A percentile compares a stretch with the other conserved stretches of the same genome.
Evolutionary conservation across 2,888 invertebrate species (phyloP).

Genomic region (Caenorhabditis zanzibari): DNA sequence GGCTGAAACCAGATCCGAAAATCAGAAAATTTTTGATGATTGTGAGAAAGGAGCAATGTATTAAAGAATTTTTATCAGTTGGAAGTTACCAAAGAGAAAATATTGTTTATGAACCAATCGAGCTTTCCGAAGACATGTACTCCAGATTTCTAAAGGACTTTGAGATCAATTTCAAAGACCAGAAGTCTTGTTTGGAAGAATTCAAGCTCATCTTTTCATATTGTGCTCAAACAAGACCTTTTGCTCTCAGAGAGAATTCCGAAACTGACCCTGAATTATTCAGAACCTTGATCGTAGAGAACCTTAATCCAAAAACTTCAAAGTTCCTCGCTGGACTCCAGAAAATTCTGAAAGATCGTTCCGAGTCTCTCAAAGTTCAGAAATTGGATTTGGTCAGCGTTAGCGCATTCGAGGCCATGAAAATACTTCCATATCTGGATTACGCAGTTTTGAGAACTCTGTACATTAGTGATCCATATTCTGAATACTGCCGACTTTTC

Average conservation of each 20-base stretch:
- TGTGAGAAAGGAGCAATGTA: neutral
- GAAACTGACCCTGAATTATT: neutral
- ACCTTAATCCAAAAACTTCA: neutral
- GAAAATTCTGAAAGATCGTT: neutral
- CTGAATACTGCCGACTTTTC: neutral
- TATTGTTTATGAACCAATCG: neutral
- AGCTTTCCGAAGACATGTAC: neutral
- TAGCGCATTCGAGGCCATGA: neutral
- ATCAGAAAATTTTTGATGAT: too few relatives aligned
- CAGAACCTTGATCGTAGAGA: neutral
- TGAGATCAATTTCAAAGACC: neutral
- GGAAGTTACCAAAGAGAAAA: neutral
- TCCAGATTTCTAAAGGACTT: neutral
- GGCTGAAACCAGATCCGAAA: neutral
- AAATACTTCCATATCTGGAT: neutral
- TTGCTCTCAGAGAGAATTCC: too few relatives aligned
- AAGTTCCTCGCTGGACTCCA: neutral
- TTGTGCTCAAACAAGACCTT: neutral
- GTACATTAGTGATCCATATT: neutral
- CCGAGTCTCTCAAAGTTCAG: neutral
- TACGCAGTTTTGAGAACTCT: neutral
- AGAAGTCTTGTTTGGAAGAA: neutral
- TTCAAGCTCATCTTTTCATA: neutral
- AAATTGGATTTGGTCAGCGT: neutral
- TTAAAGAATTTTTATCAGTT: neutral